These are phyloP conservation scores for Desmophyllum pertusum DNA, from an alignment of 92 coral and sea anemone species.

Conservation along the genomic window DNA sequence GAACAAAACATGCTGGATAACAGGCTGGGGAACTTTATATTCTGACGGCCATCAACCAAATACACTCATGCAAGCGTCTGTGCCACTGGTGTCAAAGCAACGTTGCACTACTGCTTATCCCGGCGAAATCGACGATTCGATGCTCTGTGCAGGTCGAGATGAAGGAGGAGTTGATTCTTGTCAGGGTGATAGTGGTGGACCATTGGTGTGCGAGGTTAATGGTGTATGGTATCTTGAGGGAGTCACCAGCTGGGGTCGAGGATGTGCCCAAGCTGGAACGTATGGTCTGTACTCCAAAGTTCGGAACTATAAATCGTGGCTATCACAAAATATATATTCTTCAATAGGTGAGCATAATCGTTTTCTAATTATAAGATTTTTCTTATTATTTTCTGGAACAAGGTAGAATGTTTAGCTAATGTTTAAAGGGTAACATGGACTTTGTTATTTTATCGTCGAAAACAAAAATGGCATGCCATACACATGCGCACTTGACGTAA, in stretches of 20 bases:
- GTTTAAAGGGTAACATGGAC: too few relatives aligned
- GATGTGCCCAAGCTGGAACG: background rate
- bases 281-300: background rate
- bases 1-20: conserved; percentile 14
- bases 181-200: conserved; percentile 30
- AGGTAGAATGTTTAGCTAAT: too few relatives aligned
- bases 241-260: background rate
- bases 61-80: conserved; percentile 1
- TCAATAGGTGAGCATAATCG: background rate
- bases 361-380: background rate
- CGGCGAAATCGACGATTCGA: conserved; percentile 3
- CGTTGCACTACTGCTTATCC: background rate
- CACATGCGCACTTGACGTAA: too few relatives aligned
- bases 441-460: too few relatives aligned
- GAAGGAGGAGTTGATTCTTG: conserved; percentile 29
- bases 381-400: too few relatives aligned
- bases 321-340: background rate
- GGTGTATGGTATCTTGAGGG: background rate
- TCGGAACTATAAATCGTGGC: background rate
- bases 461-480: too few relatives aligned
- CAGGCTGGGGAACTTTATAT: conserved; percentile 19
- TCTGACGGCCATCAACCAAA: background rate
- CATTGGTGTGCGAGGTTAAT: background rate
- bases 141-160: conserved; percentile 36
- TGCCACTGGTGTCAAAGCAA: conserved; percentile 13